Evolutionary conservation across 2,113 vertebrate species (phyloP).

Genomic region (Rafetus swinhoei): DNA sequence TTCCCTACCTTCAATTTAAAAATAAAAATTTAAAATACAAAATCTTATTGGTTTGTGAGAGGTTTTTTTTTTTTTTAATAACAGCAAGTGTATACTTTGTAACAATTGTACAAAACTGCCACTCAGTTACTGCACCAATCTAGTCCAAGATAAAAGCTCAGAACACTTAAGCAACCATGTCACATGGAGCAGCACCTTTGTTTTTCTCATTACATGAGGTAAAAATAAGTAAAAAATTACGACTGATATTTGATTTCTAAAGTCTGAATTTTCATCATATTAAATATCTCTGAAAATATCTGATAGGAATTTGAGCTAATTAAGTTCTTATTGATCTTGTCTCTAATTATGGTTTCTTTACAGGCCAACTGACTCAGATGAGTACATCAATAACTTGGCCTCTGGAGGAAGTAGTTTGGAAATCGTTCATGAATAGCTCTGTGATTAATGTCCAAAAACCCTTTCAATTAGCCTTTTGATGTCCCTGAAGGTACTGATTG

Average conservation of each 20-base stretch:
- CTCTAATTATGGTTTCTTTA: slow-evolving; percentile 61
- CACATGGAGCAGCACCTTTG: not conserved
- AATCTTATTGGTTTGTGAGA: too few species aligned
- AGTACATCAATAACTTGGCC: slow-evolving; percentile 60
- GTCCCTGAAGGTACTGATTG: not conserved
- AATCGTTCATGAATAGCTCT: slow-evolving; percentile 38
- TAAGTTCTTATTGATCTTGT: slow-evolving; percentile 47
- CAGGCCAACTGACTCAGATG: slow-evolving; percentile 40
- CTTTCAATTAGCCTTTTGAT: slow-evolving; percentile 54
- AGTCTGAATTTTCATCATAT: slow-evolving; percentile 29
- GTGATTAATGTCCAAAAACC: slow-evolving; percentile 27
- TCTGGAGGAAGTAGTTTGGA: slow-evolving; percentile 61
- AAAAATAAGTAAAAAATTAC: not conserved
- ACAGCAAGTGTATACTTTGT: not conserved
- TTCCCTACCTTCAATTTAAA: not conserved
- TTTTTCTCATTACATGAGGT: not conserved
- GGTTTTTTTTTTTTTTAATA: not conserved
- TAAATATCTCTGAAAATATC: slow-evolving; percentile 34
- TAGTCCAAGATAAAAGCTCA: not conserved
- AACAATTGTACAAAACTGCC: not conserved
- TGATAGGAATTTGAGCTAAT: slow-evolving; percentile 37
- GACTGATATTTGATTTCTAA: slow-evolving; percentile 13
- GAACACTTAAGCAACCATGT: not conserved
- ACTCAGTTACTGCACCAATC: not conserved
- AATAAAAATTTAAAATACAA: not conserved